Evolutionary conservation across 2,888 invertebrate species (phyloP).

Genomic region (Brachyopa scutellaris): DNA sequence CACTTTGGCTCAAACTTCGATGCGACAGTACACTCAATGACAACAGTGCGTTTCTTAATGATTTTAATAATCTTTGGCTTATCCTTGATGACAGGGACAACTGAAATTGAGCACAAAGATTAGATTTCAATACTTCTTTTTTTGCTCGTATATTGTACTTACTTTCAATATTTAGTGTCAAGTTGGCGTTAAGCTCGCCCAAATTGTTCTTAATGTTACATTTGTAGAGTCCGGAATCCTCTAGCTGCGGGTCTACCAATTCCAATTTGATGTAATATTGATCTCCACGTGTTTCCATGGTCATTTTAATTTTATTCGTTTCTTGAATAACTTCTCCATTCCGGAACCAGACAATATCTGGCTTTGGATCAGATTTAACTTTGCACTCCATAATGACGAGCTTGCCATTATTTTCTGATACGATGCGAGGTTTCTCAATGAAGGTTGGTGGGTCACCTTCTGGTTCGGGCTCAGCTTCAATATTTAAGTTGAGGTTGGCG

Average conservation of each 20-base stretch:
- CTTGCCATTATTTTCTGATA: conserved; percentile 92
- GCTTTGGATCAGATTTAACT: conserved; percentile 91
- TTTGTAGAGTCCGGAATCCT: conserved; percentile 98
- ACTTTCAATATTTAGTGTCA: conserved; percentile 99
- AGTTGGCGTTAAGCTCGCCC: conserved; percentile 98
- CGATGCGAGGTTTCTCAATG: conserved; percentile 93
- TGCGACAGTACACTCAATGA: conserved; percentile 96
- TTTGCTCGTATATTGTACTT: conserved; percentile 81
- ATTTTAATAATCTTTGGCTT: conserved; percentile 95
- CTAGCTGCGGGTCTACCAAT: conserved; percentile 94
- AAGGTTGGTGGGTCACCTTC: conserved; percentile 97
- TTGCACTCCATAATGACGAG: conserved; percentile 94
- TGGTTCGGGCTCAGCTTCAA: conserved; percentile 97
- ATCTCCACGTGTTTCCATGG: conserved; percentile 89
- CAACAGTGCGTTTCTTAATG: conserved; percentile 94
- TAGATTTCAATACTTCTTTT: background rate
- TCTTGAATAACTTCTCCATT: conserved; percentile 91
- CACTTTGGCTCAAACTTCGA: conserved; percentile 96
- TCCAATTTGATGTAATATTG: conserved; percentile 94
- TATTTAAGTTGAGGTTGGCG: conserved; percentile 97
- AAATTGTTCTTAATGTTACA: conserved; percentile 98
- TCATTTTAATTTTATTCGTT: conserved; percentile 90
- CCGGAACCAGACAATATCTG: conserved; percentile 91
- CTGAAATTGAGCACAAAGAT: conserved; percentile 81
- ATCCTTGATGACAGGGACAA: conserved; percentile 96